These are phyloP conservation scores for Tetanocera ferruginea DNA, from an alignment of 2,888 invertebrate species.

Conservation along the genomic window DNA sequence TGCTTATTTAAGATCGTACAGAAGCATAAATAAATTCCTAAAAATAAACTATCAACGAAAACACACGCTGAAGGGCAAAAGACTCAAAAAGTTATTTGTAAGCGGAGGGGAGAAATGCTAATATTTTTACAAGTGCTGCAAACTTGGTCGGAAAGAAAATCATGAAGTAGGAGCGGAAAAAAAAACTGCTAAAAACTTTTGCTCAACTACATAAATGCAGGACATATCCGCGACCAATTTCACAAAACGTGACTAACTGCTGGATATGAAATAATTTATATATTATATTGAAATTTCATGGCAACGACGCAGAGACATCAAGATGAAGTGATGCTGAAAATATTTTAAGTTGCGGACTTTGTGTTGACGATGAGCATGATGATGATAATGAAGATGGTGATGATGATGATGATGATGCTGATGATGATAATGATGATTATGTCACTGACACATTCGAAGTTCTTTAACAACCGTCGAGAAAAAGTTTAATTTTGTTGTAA, in stretches of 20 bases:
- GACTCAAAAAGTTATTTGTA: background rate
- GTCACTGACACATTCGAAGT: no score
- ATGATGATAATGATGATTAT: no score
- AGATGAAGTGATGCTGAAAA: no score
- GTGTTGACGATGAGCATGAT: no score
- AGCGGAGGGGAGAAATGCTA: slow-evolving; percentile 1
- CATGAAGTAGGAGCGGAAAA: background rate
- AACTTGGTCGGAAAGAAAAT: background rate
- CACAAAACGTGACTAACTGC: slow-evolving; percentile 3
- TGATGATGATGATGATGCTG: no score
- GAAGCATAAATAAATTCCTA: background rate
- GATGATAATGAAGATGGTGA: no score
- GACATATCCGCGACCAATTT: slow-evolving; percentile 6
- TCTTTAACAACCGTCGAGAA: no score
- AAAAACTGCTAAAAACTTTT: background rate
- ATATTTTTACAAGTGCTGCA: slow-evolving; percentile 11
- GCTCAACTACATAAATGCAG: slow-evolving; percentile 3
- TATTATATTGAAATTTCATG: no score
- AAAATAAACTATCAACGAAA: slow-evolving; percentile 2
- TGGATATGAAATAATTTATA: background rate
- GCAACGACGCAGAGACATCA: no score
- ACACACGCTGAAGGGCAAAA: background rate
- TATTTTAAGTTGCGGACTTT: no score
- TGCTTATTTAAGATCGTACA: background rate
- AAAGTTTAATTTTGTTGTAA: no score